Evolutionary conservation across 2,888 invertebrate genomes (phyloP).

Genomic region (Trachelus iudaicus): DNA sequence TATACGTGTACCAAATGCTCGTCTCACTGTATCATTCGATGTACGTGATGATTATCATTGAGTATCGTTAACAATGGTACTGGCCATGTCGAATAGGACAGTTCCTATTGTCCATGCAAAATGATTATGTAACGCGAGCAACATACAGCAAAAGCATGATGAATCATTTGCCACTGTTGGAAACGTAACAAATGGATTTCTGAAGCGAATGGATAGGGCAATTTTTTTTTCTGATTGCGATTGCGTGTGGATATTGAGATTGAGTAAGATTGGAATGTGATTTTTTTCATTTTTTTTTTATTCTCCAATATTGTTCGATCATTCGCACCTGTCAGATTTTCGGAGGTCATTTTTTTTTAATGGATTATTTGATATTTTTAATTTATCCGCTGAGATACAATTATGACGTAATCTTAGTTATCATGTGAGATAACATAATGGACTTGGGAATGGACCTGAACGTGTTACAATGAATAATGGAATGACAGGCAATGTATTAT

Average conservation of each 20-base stretch:
- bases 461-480: neutral
- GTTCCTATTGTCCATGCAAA: neutral
- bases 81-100: neutral
- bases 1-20: too few relatives aligned
- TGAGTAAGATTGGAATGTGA: neutral
- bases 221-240: neutral
- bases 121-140: neutral
- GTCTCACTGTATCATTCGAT: neutral
- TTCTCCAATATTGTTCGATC: neutral
- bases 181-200: neutral
- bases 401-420: neutral
- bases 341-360: neutral
- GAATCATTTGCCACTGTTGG: neutral
- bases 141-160: neutral
- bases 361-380: neutral
- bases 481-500: neutral
- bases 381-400: neutral
- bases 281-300: neutral
- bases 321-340: neutral
- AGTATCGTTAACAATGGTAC: neutral
- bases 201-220: neutral
- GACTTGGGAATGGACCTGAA: neutral
- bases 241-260: neutral
- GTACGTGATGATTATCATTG: neutral
- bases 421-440: neutral